These are phyloP conservation scores for Trachythela sp. DNA, from an alignment of 64 coral and sea anemone species.

Conservation along the genomic window DNA sequence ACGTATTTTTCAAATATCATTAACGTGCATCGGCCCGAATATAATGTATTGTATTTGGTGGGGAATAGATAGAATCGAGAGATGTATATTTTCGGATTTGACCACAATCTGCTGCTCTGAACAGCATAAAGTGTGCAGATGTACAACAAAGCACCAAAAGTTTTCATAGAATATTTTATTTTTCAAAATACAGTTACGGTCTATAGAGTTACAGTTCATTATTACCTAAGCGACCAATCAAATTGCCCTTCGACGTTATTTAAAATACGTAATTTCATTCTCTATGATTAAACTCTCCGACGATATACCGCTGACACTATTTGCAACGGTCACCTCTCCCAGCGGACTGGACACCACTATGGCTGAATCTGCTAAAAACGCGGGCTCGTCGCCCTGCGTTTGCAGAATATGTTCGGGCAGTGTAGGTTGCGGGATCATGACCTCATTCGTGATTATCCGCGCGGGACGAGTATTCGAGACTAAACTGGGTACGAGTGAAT, in stretches of 20 bases:
- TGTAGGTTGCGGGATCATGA: constrained; percentile 45
- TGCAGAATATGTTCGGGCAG: constrained; percentile 65
- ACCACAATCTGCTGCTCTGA: no score
- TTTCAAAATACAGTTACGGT: no score
- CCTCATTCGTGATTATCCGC: neutral
- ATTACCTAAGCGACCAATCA: no score
- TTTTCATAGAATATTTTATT: no score
- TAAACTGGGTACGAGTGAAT: constrained; percentile 30
- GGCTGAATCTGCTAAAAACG: constrained; percentile 9
- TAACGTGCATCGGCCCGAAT: no score
- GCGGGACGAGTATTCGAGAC: neutral
- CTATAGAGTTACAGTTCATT: no score
- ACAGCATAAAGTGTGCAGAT: no score
- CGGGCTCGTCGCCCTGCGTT: constrained; percentile 51
- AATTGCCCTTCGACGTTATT: neutral
- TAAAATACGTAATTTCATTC: constrained; percentile 1
- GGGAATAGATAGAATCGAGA: no score
- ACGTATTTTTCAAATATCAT: no score
- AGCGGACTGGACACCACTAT: neutral
- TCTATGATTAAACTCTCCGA: neutral
- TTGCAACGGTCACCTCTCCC: neutral
- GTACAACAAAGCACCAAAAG: no score
- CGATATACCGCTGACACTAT: neutral
- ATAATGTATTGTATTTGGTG: no score
- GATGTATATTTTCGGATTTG: no score